Evolutionary conservation across 2,888 invertebrate genomes (phyloP).

Genomic region (Arctia plantaginis): DNA sequence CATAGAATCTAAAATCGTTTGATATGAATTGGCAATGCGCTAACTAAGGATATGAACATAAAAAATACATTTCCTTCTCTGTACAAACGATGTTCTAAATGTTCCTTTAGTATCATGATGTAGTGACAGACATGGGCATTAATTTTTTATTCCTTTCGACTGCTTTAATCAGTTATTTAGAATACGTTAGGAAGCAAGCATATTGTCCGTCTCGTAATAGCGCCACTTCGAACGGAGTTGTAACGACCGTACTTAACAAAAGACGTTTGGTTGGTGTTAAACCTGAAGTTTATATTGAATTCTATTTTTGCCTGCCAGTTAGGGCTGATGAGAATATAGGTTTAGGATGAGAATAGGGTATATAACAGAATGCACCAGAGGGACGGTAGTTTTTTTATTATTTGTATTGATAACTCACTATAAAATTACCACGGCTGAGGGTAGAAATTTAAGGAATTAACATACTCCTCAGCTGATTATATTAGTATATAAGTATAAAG

Average conservation of each 20-base stretch:
- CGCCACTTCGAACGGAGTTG: background rate
- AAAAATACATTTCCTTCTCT: slow-evolving; percentile 8
- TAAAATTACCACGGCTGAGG: too few species aligned
- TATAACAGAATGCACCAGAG: too few species aligned
- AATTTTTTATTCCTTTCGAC: background rate
- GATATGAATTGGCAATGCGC: background rate
- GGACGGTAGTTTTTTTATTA: too few species aligned
- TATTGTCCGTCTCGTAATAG: background rate
- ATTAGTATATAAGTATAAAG: too few species aligned
- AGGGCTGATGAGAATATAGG: too few species aligned
- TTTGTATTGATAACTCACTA: too few species aligned
- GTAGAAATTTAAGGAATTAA: too few species aligned
- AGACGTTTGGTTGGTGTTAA: background rate
- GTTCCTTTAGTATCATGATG: background rate
- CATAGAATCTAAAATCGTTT: background rate
- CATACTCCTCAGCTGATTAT: too few species aligned
- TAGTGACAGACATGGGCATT: background rate
- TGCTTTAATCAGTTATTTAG: background rate
- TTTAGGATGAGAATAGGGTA: too few species aligned
- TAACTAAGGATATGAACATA: slow-evolving; percentile 12
- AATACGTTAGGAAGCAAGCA: background rate
- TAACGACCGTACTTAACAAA: background rate
- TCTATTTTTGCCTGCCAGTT: too few species aligned
- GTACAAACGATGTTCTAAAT: slow-evolving; percentile 1
- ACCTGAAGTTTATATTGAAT: background rate